These are phyloP conservation scores for Tylochromis polylepis DNA, from an alignment of 2,113 vertebrate genomes.

Conservation along the genomic window DNA sequence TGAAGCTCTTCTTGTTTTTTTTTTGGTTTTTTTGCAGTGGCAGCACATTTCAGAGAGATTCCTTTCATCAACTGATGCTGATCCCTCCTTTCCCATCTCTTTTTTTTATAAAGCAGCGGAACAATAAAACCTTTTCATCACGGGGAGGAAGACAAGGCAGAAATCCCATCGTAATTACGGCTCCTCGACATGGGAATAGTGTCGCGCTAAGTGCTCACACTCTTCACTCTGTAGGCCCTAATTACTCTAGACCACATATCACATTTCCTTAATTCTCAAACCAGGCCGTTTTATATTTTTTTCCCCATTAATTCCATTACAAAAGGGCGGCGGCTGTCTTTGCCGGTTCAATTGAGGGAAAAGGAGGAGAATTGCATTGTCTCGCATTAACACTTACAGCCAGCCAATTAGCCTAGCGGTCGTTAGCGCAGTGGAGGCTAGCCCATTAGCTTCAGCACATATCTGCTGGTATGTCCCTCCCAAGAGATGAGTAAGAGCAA, in stretches of 20 bases:
- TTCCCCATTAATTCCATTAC: slow-evolving; percentile 33
- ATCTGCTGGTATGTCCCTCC: background rate
- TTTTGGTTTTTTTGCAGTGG: slow-evolving; percentile 11
- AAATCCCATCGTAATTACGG: slow-evolving; percentile 54
- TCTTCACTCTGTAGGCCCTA: slow-evolving; percentile 44
- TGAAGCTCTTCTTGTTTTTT: slow-evolving; percentile 18
- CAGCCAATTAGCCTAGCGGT: slow-evolving; percentile 47
- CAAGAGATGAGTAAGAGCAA: slow-evolving; percentile 12
- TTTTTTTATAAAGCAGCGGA: slow-evolving; percentile 16
- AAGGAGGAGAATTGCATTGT: slow-evolving; percentile 31
- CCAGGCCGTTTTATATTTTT: slow-evolving; percentile 24
- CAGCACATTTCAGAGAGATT: slow-evolving; percentile 31
- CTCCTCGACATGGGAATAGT: slow-evolving; percentile 32
- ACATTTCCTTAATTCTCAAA: slow-evolving; percentile 53
- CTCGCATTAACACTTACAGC: slow-evolving; percentile 37
- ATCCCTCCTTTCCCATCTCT: slow-evolving; percentile 16
- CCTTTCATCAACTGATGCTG: slow-evolving; percentile 48
- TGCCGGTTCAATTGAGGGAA: background rate
- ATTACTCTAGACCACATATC: slow-evolving; percentile 56
- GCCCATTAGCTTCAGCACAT: slow-evolving; percentile 15
- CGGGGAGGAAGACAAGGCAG: slow-evolving; percentile 14
- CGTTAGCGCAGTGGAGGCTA: background rate
- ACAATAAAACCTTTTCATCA: slow-evolving; percentile 59
- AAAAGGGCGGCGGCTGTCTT: slow-evolving; percentile 6
- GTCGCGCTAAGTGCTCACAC: slow-evolving; percentile 18